Evolutionary conservation across 2,797 vertebrate species (phyloP).

Genomic region (Notolabrus celidotus): DNA sequence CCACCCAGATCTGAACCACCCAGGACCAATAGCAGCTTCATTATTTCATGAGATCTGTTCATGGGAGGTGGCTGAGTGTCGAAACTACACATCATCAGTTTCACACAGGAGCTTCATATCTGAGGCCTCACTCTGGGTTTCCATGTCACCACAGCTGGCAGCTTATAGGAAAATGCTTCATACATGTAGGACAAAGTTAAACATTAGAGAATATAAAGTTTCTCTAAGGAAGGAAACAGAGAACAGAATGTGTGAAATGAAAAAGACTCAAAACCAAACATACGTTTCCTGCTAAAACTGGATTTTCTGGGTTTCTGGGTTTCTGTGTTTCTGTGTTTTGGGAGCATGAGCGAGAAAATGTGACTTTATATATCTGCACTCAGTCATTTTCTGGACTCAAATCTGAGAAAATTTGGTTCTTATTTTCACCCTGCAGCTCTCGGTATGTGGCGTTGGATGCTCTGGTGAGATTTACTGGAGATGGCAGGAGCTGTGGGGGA

Average conservation of each 20-base stretch:
- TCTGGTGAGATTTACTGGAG: constrained; percentile 38
- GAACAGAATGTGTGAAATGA: not conserved
- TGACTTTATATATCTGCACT: not conserved
- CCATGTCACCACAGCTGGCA: constrained; percentile 38
- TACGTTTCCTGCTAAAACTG: not conserved
- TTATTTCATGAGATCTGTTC: constrained; percentile 50
- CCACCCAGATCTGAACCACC: constrained; percentile 78
- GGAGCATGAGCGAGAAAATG: not conserved
- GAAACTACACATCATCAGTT: constrained; percentile 44
- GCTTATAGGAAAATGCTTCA: not conserved
- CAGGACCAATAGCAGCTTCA: constrained; percentile 59
- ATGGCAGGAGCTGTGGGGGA: constrained; percentile 40
- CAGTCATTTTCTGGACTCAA: constrained; percentile 13
- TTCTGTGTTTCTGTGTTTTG: constrained; percentile 8
- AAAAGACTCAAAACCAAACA: constrained; percentile 18
- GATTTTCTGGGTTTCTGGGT: not conserved
- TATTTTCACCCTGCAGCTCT: constrained; percentile 9
- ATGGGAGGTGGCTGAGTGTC: constrained; percentile 38
- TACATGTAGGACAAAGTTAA: constrained; percentile 23
- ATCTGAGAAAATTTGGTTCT: constrained; percentile 19
- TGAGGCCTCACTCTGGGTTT: constrained; percentile 38
- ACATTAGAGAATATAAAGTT: constrained; percentile 2
- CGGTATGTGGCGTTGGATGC: constrained; percentile 32
- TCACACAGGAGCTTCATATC: constrained; percentile 47
- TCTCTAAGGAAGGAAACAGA: not conserved